Evolutionary conservation across 2,888 invertebrate genomes (phyloP).

Genomic region (Hecatera dysodea): DNA sequence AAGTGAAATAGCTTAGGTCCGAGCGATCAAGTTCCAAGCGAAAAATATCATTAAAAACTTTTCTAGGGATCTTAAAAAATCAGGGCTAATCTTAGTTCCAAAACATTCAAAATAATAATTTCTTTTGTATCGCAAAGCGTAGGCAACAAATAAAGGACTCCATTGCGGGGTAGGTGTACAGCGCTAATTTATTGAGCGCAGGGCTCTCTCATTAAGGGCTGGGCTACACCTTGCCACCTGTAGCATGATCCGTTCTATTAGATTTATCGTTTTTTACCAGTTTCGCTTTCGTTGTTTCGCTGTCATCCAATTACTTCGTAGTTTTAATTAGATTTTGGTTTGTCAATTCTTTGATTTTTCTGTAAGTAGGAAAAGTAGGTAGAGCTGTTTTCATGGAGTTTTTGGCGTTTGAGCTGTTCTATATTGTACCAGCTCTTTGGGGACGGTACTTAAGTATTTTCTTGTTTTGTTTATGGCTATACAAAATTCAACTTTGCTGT

Average conservation of each 20-base stretch:
- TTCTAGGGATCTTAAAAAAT: not conserved
- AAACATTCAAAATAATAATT: slow-evolving; percentile 27
- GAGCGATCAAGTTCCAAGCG: too few relatives aligned
- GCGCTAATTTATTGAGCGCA: slow-evolving; percentile 84
- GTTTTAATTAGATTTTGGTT: slow-evolving; percentile 34
- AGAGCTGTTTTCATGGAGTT: rapidly evolving
- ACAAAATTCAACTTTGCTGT: not conserved
- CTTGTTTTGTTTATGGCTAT: too few relatives aligned
- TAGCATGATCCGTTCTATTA: slow-evolving; percentile 80
- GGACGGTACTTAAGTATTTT: too few relatives aligned
- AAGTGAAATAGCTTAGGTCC: too few relatives aligned
- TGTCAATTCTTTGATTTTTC: slow-evolving; percentile 2
- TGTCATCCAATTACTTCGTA: slow-evolving; percentile 42
- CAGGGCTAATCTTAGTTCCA: not conserved
- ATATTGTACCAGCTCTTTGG: too few relatives aligned
- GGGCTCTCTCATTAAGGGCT: slow-evolving; percentile 83
- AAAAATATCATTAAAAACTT: not conserved
- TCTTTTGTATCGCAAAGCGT: slow-evolving; percentile 35
- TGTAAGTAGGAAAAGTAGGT: not conserved
- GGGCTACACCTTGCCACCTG: slow-evolving; percentile 84
- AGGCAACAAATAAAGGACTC: slow-evolving; percentile 70
- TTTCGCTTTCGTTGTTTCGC: slow-evolving; percentile 64
- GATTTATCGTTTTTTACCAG: slow-evolving; percentile 76
- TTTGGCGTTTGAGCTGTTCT: not conserved
- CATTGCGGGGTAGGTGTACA: slow-evolving; percentile 75